Evolutionary conservation across 2,888 invertebrate genomes (phyloP).

Genomic region (Drosophila robusta): DNA sequence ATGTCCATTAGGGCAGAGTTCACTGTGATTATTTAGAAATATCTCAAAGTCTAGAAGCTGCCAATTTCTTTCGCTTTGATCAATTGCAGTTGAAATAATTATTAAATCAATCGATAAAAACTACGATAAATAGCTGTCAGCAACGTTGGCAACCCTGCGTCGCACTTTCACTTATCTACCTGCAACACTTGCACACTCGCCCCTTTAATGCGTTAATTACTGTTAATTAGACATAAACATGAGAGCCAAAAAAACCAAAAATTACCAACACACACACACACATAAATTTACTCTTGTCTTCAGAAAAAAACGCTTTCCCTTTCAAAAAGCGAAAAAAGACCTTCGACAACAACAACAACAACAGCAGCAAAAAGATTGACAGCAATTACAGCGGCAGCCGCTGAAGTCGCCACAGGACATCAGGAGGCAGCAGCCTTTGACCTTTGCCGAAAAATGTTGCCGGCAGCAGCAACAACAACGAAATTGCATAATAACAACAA

Average conservation of each 20-base stretch:
- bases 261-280: slow-evolving; percentile 13
- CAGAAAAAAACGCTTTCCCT: slow-evolving; percentile 58
- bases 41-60: no score
- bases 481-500: slow-evolving; percentile 47
- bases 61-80: no score
- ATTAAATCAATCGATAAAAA: no score
- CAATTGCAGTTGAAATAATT: no score
- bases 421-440: slow-evolving; percentile 51
- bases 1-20: no score
- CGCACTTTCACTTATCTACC: slow-evolving; percentile 7
- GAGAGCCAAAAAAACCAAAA: slow-evolving; percentile 24
- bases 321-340: slow-evolving; percentile 38
- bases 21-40: no score
- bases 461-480: slow-evolving; percentile 19
- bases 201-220: slow-evolving; percentile 74
- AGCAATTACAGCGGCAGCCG: slow-evolving; percentile 65
- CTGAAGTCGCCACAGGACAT: slow-evolving; percentile 57
- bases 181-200: slow-evolving; percentile 28
- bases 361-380: slow-evolving; percentile 55
- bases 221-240: slow-evolving; percentile 73
- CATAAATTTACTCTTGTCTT: slow-evolving; percentile 32
- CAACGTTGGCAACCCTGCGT: background rate
- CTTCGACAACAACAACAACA: slow-evolving; percentile 17
- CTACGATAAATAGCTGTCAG: no score
- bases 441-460: slow-evolving; percentile 58